Evolutionary conservation across 2,888 invertebrate species (phyloP).

Genomic region (Hirtodrosophila confusa): DNA sequence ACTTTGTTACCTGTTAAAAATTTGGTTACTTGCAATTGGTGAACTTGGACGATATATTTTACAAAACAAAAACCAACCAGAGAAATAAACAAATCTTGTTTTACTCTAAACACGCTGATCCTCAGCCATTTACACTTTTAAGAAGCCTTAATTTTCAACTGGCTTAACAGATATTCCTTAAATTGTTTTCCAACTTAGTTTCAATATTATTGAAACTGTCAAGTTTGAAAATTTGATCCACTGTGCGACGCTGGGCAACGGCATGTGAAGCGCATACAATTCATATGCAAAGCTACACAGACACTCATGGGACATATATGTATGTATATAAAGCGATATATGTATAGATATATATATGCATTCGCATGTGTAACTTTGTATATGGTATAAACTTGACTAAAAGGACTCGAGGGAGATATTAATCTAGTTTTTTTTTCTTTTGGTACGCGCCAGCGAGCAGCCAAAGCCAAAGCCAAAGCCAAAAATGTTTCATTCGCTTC

Average conservation of each 20-base stretch:
- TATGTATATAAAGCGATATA: slow-evolving; percentile 1
- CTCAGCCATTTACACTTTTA: no score
- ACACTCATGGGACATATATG: slow-evolving; percentile 52
- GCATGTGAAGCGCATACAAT: slow-evolving; percentile 63
- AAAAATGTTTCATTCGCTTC: slow-evolving; percentile 65
- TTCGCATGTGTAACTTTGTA: slow-evolving; percentile 31
- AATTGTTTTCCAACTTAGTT: no score
- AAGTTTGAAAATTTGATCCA: slow-evolving; percentile 9
- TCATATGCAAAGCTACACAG: slow-evolving; percentile 61
- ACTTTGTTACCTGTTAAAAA: no score
- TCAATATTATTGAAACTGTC: no score
- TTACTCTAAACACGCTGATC: no score
- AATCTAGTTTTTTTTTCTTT: slow-evolving; percentile 67
- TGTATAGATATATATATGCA: slow-evolving; percentile 9
- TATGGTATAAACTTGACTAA: slow-evolving; percentile 73
- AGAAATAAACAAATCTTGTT: no score
- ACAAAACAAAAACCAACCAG: no score
- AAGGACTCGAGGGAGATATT: slow-evolving; percentile 79
- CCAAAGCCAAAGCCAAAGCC: slow-evolving; percentile 52
- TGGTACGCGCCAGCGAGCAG: slow-evolving; percentile 48
- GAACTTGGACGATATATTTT: no score
- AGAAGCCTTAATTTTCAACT: no score
- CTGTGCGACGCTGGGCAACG: slow-evolving; percentile 46
- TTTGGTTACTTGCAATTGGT: no score
- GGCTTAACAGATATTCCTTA: no score